Percentiles rank a stretch among this genome's conserved stretches.
Conservation (phyloP, 2,888 invertebrate genomes). For the Rotaria sp. region DNA sequence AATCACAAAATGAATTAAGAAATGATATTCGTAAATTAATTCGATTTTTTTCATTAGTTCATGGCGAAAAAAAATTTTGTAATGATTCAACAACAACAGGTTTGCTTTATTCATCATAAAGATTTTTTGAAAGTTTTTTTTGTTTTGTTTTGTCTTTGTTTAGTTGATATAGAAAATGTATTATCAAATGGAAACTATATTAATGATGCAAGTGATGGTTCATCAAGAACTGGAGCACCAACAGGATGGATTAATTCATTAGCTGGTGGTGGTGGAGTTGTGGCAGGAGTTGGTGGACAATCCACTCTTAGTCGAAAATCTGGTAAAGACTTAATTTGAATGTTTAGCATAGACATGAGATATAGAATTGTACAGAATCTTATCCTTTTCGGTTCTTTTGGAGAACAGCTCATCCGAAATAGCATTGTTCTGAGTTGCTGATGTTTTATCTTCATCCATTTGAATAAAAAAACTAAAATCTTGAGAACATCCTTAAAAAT, state of each 20-base stretch:
- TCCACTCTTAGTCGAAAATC: not conserved
- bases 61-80: slow-evolving; percentile 57
- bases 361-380: too few relatives aligned
- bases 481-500: too few relatives aligned
- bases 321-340: not conserved
- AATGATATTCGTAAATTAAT: slow-evolving; percentile 82
- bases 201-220: not conserved
- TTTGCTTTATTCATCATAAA: not conserved
- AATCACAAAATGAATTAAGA: slow-evolving; percentile 68
- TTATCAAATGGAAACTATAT: not conserved
- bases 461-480: too few relatives aligned
- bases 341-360: too few relatives aligned
- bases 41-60: slow-evolving; percentile 90
- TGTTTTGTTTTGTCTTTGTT: not conserved
- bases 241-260: slow-evolving; percentile 13
- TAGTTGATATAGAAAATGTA: not conserved
- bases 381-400: too few relatives aligned
- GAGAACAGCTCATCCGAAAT: too few relatives aligned
- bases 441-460: too few relatives aligned
- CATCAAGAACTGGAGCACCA: not conserved
- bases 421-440: too few relatives aligned
- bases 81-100: not conserved
- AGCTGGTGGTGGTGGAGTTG: not conserved
- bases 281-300: not conserved
- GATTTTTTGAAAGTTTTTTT: not conserved